Base-by-base conservation (phyloP, 92 coral and sea anemone genomes). In the Siderastrea radians region DNA sequence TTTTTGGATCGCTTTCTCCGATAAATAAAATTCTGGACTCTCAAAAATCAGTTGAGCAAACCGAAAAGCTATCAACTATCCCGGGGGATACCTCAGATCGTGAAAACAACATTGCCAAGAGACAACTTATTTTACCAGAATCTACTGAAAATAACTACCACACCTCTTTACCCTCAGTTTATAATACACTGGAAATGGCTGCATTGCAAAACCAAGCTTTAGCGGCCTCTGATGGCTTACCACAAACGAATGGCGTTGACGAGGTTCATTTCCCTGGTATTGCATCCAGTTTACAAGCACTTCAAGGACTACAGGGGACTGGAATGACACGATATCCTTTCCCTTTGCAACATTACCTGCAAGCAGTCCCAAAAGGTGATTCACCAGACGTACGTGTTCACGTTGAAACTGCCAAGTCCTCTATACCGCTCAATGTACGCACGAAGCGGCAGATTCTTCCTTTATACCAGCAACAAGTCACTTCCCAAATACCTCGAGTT, bases 401-500 rank as follows among this genome's bases (percentile, higher is more conserved):
- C 82, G 96, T 98, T 8, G 96, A 95, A 76, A 98, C 99, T 52
- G 87, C 96, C 3, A 94, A 93, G 79, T 98, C 99, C 11, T 62
- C 80, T 12, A 92, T 98, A 52, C 96, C 99, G 19, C 19, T 16
- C 5, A 65, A 44, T 16, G 14, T 48, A 65, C 95, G 94, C 44
- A 67, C 50, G 49, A 93, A 78, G 68, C 82, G 98, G 1, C 98
- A 95, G 57, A 38, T 93, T 49, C 87, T 92, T 9, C 88, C 94
- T 44, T 5, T 85, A 4, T 87, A 72, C 49, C 98, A 85, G 59
- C 88, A 90, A 6, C 94, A 88, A 51, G 66, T 54, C 0, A 51
- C 91, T 6, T 38, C 89, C 12, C 44, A 86, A 63, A 38, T 83
- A 43, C 90, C 92, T 3, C 93, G 77, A 43, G 79, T 92, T 10